These are phyloP conservation scores for Poeciliopsis presidionis DNA, from an alignment of 2,797 vertebrate genomes.

Conservation along the genomic window DNA sequence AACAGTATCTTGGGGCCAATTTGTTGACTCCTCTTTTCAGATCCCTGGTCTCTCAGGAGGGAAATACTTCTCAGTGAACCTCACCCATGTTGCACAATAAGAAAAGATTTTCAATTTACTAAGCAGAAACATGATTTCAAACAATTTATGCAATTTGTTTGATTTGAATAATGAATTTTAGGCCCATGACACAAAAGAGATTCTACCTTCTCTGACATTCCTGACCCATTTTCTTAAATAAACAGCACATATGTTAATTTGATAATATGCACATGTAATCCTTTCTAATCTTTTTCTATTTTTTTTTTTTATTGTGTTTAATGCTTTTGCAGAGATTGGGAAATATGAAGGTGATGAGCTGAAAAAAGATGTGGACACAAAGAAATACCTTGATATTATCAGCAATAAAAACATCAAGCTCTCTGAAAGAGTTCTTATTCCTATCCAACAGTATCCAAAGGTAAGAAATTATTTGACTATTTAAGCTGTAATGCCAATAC, in stretches of 20 bases:
- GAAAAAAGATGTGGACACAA: conserved; percentile 93
- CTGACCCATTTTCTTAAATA: too few relatives aligned
- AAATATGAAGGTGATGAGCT: conserved; percentile 92
- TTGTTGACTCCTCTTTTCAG: background rate
- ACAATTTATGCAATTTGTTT: background rate
- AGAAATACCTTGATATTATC: conserved; percentile 98
- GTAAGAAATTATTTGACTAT: conserved; percentile 74
- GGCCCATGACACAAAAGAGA: background rate
- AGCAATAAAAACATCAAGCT: conserved; percentile 99
- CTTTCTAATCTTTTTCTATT: conserved; percentile 12
- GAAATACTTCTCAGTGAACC: background rate
- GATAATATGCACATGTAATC: conserved; percentile 18
- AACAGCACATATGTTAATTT: background rate
- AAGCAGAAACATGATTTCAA: background rate
- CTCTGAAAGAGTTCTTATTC: conserved; percentile 96
- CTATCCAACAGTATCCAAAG: conserved; percentile 99
- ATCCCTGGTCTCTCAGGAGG: background rate
- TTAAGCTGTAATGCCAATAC: background rate
- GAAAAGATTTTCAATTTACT: background rate
- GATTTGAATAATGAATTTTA: background rate
- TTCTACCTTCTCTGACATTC: background rate
- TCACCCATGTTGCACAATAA: background rate
- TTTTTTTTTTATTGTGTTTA: conserved; percentile 18
- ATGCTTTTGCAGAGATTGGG: conserved; percentile 89
- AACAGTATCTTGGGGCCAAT: background rate